Evolutionary conservation across 2,113 vertebrate species (phyloP), one percentile per base, ranked within the genome.

Genomic region (Pachyramphus minor): DNA sequence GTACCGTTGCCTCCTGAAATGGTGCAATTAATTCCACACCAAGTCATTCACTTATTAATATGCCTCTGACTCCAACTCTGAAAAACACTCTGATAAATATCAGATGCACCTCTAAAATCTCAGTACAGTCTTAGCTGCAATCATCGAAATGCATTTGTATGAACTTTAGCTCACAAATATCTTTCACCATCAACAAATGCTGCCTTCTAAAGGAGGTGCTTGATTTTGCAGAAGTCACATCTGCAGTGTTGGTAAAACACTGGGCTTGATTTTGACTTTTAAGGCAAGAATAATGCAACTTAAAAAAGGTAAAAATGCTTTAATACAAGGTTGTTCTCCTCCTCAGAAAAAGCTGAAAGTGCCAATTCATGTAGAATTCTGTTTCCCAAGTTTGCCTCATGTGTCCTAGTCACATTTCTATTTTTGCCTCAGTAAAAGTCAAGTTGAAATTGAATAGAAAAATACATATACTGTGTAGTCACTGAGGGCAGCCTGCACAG

Each of bases 1-100:
- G 27, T 3, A 14, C 9, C 0, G 0, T 0, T 59, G 52, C 17
- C 35, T 71, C 42, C 45, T 7, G 2, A 84, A 90, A 41, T 16
- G 20, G 15, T 33, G 25, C 28, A 71, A 83, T n/a, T n/a, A n/a
- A n/a, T n/a, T 68, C 11, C 73, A 8, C 63, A 73, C 9, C 35
- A 81, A 75, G 22, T 39, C 14, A 39, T 60, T 85, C 9, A 33
- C 13, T 47, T 37, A 12, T 15, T 67, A 30, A 5, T 13, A 33
- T 9, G 22, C 14, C 33, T 58, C 39, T 14, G 5, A 8, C 52
- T 55, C 28, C 6, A 12, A 8, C 41, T 86, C 47, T 55, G 21
- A 93, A 84, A 84, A 47, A 2, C 20, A 60, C 41, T 35, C 72
- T 33, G 24, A 56, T 13, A 87, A 84, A 31, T 22, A 84, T 6